Percentiles rank a stretch among this genome's conserved stretches.
Evolutionary conservation across 2,797 vertebrate species (phyloP).

Genomic region (Rachycentron canadum): DNA sequence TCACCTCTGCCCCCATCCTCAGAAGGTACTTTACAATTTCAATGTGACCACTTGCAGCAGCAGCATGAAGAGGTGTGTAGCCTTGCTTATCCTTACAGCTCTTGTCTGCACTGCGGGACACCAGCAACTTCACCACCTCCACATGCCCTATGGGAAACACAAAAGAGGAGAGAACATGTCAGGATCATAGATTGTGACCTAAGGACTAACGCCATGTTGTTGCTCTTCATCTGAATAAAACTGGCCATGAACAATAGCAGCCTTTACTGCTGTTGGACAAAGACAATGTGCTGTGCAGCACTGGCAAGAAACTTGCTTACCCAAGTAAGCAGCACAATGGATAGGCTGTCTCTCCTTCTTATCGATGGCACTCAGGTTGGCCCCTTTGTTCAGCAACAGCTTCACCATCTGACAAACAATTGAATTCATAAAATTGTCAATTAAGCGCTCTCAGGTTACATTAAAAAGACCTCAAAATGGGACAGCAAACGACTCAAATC

Average conservation of each 20-base stretch:
- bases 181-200: neutral
- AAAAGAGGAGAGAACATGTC: neutral
- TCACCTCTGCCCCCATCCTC: constrained; percentile 93
- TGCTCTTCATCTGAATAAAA: constrained; percentile 2
- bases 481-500: constrained; percentile 8
- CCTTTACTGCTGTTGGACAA: constrained; percentile 25
- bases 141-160: constrained; percentile 87
- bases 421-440: neutral
- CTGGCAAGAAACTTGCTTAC: constrained; percentile 75
- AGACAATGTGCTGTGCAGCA: neutral
- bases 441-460: accelerated
- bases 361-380: constrained; percentile 94
- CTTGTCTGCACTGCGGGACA: constrained; percentile 92
- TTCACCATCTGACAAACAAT: constrained; percentile 89
- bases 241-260: neutral
- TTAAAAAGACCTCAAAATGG: neutral
- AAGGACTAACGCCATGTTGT: neutral
- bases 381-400: constrained; percentile 95
- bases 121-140: constrained; percentile 94
- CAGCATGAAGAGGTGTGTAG: constrained; percentile 95
- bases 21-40: constrained; percentile 95
- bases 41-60: constrained; percentile 94
- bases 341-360: constrained; percentile 95
- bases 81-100: constrained; percentile 95
- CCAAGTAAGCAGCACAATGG: constrained; percentile 96